Evolutionary conservation across 1,140 invertebrate genomes (phyloP), one percentile per base, ranked within the genome.

Genomic region (Adoxophyes honmai): DNA sequence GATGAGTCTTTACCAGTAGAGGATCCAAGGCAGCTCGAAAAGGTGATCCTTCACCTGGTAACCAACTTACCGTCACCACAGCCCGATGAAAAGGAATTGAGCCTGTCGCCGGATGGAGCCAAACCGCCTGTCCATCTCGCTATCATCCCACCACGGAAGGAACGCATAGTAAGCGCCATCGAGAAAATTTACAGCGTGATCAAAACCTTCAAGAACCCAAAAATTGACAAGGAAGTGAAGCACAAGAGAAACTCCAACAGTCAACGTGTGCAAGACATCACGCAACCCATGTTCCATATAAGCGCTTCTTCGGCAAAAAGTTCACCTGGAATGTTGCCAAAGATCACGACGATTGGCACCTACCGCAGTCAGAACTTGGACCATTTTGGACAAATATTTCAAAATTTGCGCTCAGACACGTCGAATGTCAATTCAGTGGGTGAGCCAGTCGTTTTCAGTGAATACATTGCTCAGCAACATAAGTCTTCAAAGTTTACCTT

Each of bases 11-110:
- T 66, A 5, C 66, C 75, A 8, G 90, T 93, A 0, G 93, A 94
- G 69, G 93, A 95, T 82, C 92, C 93, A 0, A 74, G 86, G 1
- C 83, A 93, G 57, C 66, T 95, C 4, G 92, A 95, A 62, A 89
- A 91, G 57, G 93, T 92, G 0, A 92, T 95, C 11, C 86, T 91
- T 3, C 89, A 93, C 52, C 75, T 95, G n/a, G 92, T 95, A 42
- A 92, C 91, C 34, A 92, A 94, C 64, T 70, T 94, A 15, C 91
- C 92, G 4, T 89, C 90, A 0, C 80, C 82, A 0, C 39, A 55
- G 4, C 53, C 68, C 1, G 53, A 70, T 0, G 57, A 66, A 0
- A 60, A 62, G 14, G 15, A 38, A 7, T 33, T 8, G 1, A 59
- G 56, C 7, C 52, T 14, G 11, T 61, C 55, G 7, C 60, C 59